phyloP scores from a whole-genome alignment of 2,113 vertebrate species.

The Nipponia nippon region DNA sequence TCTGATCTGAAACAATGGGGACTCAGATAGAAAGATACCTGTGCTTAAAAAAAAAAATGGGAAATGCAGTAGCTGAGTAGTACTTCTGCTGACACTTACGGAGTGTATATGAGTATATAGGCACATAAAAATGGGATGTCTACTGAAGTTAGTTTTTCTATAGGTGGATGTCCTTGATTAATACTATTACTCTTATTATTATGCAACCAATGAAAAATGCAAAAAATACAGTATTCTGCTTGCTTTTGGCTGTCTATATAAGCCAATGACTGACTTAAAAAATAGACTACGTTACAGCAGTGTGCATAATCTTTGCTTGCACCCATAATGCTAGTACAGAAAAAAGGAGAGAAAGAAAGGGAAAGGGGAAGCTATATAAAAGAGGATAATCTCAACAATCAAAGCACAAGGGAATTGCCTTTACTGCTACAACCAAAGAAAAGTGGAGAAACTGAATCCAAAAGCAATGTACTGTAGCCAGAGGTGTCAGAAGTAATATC shows the following conservation, averaged over 20 bases:
- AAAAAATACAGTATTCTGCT: background rate
- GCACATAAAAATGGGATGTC: background rate
- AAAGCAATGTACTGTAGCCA: background rate
- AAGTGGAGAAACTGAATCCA: conserved; percentile 23
- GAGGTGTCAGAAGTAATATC: background rate
- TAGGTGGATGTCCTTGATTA: background rate
- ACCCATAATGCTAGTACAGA: background rate
- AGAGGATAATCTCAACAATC: background rate
- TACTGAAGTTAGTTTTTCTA: background rate
- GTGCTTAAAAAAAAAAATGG: background rate
- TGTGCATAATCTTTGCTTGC: background rate
- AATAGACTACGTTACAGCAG: background rate
- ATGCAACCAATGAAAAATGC: background rate
- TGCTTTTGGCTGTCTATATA: background rate
- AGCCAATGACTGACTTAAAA: background rate
- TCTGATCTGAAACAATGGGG: background rate
- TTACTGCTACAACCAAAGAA: background rate
- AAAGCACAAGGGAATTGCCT: conserved; percentile 14
- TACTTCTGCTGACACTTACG: background rate
- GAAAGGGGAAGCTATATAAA: background rate
- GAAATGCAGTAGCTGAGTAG: background rate
- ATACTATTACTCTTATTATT: background rate
- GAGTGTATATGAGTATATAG: background rate
- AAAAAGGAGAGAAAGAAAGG: background rate
- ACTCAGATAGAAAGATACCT: background rate